Base-by-base conservation (phyloP, 1,140 invertebrate species). In the Pentalonia nigronervosa region DNA sequence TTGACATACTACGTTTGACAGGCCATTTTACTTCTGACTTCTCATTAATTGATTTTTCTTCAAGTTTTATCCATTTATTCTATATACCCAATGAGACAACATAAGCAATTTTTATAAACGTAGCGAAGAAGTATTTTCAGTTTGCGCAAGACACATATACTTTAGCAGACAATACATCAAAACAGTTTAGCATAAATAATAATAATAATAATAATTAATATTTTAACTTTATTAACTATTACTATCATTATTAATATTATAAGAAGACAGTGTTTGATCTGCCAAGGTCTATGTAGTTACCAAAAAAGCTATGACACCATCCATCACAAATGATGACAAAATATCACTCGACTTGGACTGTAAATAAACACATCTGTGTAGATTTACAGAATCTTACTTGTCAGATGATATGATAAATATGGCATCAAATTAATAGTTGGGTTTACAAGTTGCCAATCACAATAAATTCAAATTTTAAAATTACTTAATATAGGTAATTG, bases 261-360 rank as follows among this genome's bases (percentile, higher is more conserved):
- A 60, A 41, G 1, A 41, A 17, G 23, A 60, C 50, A 45, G 50
- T 45, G 25, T 60, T 60, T 60, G 3, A 92, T 92, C 90, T 92
- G 90, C 90, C 76, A 76, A 81, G n/a, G 90, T 92, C 21, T 92
- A 92, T 92, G 67, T 17, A 83, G 21, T 92, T 45, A 48, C 23
- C 34, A 81, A 34, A 81, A 91, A 83, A 92, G 90, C 90, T 92
- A 83, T 34, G 41, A 83, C 90, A 92, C 90, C 17, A 92, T 83
- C 76, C 90, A 92, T 92, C 67, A 92, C 34, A 92, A 92, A 92
- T 92, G 67, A 92, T 92, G 90, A 50, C 47, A 92, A 92, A 92
- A 83, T 92, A 92, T 36, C 50, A 83, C 8, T n/a, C n/a, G 89
- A 90, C 89, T 90, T 67, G 25, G 23, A 45, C 17, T 90, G 14